Percentiles rank a stretch among this genome's conserved stretches.
These are phyloP conservation scores for Macrobrachium rosenbergii DNA, from an alignment of 1,140 invertebrate species.

Conservation along the genomic window DNA sequence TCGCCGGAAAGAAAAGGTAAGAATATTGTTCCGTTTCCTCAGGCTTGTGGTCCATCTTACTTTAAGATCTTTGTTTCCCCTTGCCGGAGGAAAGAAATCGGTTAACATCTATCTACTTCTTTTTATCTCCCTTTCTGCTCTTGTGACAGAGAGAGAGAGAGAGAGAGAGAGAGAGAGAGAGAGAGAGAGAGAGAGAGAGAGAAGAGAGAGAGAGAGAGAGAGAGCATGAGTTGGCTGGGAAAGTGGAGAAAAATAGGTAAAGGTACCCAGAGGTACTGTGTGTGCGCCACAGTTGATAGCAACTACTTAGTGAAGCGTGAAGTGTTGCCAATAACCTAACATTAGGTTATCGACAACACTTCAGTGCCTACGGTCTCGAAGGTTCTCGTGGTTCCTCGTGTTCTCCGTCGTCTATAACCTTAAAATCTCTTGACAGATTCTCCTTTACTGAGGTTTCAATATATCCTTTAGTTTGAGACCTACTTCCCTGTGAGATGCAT, in stretches of 20 bases:
- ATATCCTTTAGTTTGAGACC: too few relatives aligned
- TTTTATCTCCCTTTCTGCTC: not conserved
- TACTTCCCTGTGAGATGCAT: too few relatives aligned
- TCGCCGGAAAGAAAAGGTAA: not conserved
- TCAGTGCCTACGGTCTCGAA: too few relatives aligned
- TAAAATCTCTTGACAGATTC: too few relatives aligned
- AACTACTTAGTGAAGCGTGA: not conserved
- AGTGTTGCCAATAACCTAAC: not conserved
- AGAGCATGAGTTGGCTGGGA: not conserved
- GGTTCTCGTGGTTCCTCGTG: too few relatives aligned
- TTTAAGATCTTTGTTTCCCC: too few relatives aligned
- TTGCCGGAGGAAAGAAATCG: not conserved
- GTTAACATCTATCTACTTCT: not conserved
- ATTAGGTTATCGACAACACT: not conserved
- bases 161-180: not conserved
- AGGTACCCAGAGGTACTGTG: not conserved
- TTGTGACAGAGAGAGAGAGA: not conserved
- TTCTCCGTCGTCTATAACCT: too few relatives aligned
- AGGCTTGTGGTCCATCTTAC: not conserved
- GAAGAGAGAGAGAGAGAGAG: constrained; percentile 31
- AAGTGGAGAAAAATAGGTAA: not conserved
- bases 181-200: constrained; percentile 10
- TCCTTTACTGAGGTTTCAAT: too few relatives aligned
- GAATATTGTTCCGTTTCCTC: not conserved
- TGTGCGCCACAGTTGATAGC: too few relatives aligned